A percentile compares a stretch with the other conserved stretches of the same genome.
Conservation (phyloP, 2,113 vertebrate species). For the Xiphophorus hellerii region DNA sequence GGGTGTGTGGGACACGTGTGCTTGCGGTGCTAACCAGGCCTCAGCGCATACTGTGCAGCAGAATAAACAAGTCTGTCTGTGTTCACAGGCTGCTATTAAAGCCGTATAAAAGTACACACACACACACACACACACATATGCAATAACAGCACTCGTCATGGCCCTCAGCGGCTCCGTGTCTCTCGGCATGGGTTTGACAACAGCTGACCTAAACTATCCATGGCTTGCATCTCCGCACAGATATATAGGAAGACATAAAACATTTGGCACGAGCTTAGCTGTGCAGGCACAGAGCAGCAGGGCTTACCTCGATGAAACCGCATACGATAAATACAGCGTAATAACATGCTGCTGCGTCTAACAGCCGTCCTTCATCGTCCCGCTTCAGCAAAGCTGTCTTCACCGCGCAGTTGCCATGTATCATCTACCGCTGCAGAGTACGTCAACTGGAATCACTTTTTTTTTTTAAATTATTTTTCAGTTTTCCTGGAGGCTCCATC, state of each 20-base stretch:
- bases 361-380: conserved; percentile 16
- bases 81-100: conserved; percentile 76
- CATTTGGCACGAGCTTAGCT: conserved; percentile 11
- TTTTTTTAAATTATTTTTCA: background rate
- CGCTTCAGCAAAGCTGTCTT: conserved; percentile 24
- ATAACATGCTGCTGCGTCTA: conserved; percentile 29
- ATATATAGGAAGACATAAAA: conserved; percentile 46
- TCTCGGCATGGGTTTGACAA: conserved; percentile 54
- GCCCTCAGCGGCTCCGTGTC: conserved; percentile 46
- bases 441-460: conserved; percentile 36
- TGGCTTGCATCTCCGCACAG: conserved; percentile 34
- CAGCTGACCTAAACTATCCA: conserved; percentile 61
- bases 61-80: conserved; percentile 78
- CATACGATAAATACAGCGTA: background rate
- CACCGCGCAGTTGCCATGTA: conserved; percentile 12
- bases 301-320: background rate
- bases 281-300: background rate
- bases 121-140: conserved; percentile 58
- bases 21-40: conserved; percentile 66
- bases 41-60: conserved; percentile 64
- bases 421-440: conserved; percentile 32
- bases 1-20: conserved; percentile 53
- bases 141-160: conserved; percentile 69
- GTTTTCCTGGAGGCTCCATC: conserved; percentile 45
- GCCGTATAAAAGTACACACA: conserved; percentile 74